These are phyloP conservation scores for Esox niger DNA, from an alignment of 2,113 vertebrate species.

Conservation along the genomic window DNA sequence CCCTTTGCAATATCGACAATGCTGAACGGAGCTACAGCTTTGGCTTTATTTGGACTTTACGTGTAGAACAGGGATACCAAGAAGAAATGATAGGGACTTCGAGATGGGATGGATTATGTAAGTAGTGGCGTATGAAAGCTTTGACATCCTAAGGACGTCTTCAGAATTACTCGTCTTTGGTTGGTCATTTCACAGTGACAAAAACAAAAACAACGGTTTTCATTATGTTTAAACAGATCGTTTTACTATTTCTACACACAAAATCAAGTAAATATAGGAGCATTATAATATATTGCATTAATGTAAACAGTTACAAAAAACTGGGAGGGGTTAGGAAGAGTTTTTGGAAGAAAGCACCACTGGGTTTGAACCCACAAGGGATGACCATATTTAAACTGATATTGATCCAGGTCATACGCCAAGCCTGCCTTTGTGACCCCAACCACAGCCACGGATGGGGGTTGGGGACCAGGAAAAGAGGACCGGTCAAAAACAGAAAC, in stretches of 20 bases:
- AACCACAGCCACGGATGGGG: conserved; percentile 42
- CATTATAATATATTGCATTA: background rate
- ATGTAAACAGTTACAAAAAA: background rate
- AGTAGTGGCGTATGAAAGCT: background rate
- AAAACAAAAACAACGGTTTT: too few relatives aligned
- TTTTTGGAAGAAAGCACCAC: conserved; percentile 23
- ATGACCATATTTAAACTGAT: conserved; percentile 73
- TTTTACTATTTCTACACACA: background rate
- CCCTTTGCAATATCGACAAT: conserved; percentile 43
- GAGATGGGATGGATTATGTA: background rate
- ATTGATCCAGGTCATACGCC: conserved; percentile 76
- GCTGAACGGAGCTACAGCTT: conserved; percentile 26
- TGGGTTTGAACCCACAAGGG: conserved; percentile 62
- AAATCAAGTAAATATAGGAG: background rate
- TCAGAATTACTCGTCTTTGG: too few relatives aligned
- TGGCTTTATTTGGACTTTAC: background rate
- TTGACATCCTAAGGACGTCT: too few relatives aligned
- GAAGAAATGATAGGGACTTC: background rate
- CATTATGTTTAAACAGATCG: background rate
- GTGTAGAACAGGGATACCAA: background rate
- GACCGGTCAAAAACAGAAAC: conserved; percentile 44
- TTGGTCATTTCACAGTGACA: too few relatives aligned
- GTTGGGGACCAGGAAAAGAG: conserved; percentile 39
- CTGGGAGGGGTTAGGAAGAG: background rate
- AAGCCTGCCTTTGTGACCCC: conserved; percentile 67